These are phyloP conservation scores for Tyria jacobaeae DNA, from an alignment of 2,888 invertebrate genomes.

Conservation along the genomic window DNA sequence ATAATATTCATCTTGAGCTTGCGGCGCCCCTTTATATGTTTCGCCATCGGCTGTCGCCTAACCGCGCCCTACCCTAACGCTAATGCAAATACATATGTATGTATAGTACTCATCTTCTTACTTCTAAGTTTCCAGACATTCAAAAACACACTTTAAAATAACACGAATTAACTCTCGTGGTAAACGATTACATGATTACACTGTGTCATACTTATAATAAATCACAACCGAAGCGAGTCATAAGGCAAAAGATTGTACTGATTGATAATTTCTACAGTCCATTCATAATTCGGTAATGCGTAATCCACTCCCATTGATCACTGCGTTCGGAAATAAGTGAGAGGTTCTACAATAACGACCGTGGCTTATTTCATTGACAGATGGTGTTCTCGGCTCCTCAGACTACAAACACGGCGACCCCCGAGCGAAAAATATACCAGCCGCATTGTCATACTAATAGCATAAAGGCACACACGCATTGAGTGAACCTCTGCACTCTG, in stretches of 20 bases:
- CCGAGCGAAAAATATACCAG: conserved; percentile 59
- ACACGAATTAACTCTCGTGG: too few species aligned
- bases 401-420: conserved; percentile 70
- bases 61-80: too few species aligned
- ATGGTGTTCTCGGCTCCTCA: conserved; percentile 58
- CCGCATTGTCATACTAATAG: conserved; percentile 76
- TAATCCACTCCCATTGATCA: conserved; percentile 37
- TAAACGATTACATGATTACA: neutral
- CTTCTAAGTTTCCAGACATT: too few species aligned
- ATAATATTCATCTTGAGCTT: too few species aligned
- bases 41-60: too few species aligned
- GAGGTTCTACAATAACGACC: conserved; percentile 69
- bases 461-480: conserved; percentile 55
- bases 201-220: neutral
- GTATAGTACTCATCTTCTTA: too few species aligned
- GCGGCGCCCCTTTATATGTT: too few species aligned
- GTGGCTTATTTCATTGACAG: conserved; percentile 78
- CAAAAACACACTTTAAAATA: too few species aligned
- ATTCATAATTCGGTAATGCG: conserved; percentile 17
- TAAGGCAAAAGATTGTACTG: conserved; percentile 7
- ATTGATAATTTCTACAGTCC: conserved; percentile 22
- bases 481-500: conserved; percentile 19
- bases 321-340: conserved; percentile 65
- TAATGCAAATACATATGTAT: too few species aligned
- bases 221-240: conserved; percentile 5